Base-by-base conservation (phyloP, 2,797 vertebrate species). In the Macropodus opercularis region DNA sequence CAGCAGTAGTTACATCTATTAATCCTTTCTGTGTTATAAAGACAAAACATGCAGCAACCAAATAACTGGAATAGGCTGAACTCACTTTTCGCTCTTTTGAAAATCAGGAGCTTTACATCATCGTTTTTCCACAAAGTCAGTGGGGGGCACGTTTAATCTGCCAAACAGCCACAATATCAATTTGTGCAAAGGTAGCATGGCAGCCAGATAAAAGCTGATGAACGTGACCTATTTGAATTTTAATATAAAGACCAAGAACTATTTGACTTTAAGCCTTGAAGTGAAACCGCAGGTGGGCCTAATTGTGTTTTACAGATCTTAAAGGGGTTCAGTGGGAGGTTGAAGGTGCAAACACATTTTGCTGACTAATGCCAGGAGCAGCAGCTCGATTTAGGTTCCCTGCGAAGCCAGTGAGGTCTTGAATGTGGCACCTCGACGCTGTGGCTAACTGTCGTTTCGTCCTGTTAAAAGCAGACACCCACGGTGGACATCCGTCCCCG, bases 401-500 rank as follows among this genome's bases (percentile, higher is more conserved):
- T 35, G 26, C 63, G 15, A 18, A 36, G 48, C 63, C 23, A 56
- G 41, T 6, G 29, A 49, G 56, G 49, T 38, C 39, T 69, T 60
- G n/a, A 63, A 58, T 15, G 18, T 8, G 24, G 12, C 32, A 15
- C 32, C 58, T 22, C 10, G 23, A 13, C 32, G 38, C 27, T 46
- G n/a, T 23, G 6, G 50, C 85, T 91, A 67, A 90, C 83, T 71
- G 15, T 57, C 38, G 22, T 83, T 69, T 72, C 43, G 71, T 83
- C 80, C 62, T 85, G 75, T 81, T 63, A 81, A 80, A 88, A 90
- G 63, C 90, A 99, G 97, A 95, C 96, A 22, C 97, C 98, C 31
- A 99, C 97, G 22, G 98, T 99, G 63, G 98, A 99, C 84, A 99
- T 99, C 79, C 96, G 97, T 19, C 98, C 98, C 2, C 93, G 97